Evolutionary conservation across 1,140 invertebrate species (phyloP).

Genomic region (Sminthurinus signatus): DNA sequence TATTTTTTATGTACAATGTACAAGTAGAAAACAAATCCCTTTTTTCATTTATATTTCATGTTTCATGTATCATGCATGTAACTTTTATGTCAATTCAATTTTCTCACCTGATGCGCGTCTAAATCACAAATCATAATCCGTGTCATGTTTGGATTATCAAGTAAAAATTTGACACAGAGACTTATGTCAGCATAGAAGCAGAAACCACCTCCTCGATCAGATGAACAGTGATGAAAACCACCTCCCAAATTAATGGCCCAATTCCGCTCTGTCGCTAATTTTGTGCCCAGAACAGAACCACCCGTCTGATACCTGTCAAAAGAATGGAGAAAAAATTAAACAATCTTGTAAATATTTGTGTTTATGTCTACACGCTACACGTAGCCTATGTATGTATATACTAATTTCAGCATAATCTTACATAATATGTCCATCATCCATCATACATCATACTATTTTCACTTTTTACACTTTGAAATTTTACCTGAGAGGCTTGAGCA

Average conservation of each 20-base stretch:
- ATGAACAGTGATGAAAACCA: conserved; percentile 76
- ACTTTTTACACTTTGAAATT: not conserved
- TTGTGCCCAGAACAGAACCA: conserved; percentile 71
- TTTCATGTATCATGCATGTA: no score
- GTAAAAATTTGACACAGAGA: conserved; percentile 61
- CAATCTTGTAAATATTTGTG: no score
- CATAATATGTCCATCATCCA: no score
- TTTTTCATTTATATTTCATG: no score
- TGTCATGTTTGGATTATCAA: conserved; percentile 54
- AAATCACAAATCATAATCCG: conserved; percentile 80
- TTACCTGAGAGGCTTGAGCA: conserved; percentile 6
- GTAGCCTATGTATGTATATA: no score
- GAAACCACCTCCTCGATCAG: conserved; percentile 69
- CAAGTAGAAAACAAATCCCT: no score
- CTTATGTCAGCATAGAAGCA: conserved; percentile 85
- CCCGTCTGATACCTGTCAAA: conserved; percentile 64
- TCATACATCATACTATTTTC: no score
- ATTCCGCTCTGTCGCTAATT: conserved; percentile 67
- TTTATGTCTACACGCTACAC: no score
- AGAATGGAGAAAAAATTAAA: no score
- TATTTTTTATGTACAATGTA: no score
- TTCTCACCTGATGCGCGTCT: conserved; percentile 69
- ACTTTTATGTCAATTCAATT: no score
- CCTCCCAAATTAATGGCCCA: conserved; percentile 89
- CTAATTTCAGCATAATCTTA: no score